phyloP scores from a whole-genome alignment of 2,797 vertebrate genomes.

The Lagorchestes hirsutus region DNA sequence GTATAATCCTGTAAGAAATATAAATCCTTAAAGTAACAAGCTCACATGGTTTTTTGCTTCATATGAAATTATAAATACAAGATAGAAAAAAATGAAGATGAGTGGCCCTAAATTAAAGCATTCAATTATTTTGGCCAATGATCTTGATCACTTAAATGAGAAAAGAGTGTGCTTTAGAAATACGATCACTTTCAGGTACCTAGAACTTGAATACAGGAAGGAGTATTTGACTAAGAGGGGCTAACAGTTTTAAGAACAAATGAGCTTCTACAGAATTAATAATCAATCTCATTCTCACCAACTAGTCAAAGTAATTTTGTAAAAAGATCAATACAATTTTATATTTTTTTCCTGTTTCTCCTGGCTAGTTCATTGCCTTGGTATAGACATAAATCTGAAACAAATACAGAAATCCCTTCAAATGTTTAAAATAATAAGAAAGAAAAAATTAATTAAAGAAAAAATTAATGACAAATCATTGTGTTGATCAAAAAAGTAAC shows the following conservation, averaged over 20 bases:
- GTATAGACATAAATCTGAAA: constrained; percentile 17
- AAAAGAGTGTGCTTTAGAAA: constrained; percentile 25
- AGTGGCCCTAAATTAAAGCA: neutral
- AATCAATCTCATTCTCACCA: constrained; percentile 20
- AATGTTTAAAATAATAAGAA: constrained; percentile 1
- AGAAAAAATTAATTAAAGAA: constrained; percentile 15
- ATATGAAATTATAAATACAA: too few species aligned
- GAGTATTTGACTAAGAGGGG: neutral
- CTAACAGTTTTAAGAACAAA: constrained; percentile 24
- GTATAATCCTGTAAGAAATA: neutral
- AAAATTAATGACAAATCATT: constrained; percentile 21
- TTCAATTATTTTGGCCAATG: constrained; percentile 24
- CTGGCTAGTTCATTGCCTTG: neutral
- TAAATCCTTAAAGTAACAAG: too few species aligned
- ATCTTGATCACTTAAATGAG: neutral
- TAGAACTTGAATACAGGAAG: neutral
- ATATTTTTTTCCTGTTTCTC: neutral
- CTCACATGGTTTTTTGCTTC: too few species aligned
- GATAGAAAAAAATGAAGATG: neutral
- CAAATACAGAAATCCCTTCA: neutral
- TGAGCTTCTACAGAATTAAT: constrained; percentile 33
- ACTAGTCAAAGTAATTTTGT: constrained; percentile 20
- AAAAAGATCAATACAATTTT: constrained; percentile 25
- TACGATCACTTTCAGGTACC: neutral
- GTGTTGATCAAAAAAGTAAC: constrained; percentile 10